A percentile compares a stretch with the other conserved stretches of the same genome.
Evolutionary conservation across 2,113 vertebrate genomes (phyloP).

Genomic region (Ammodytes dubius): DNA sequence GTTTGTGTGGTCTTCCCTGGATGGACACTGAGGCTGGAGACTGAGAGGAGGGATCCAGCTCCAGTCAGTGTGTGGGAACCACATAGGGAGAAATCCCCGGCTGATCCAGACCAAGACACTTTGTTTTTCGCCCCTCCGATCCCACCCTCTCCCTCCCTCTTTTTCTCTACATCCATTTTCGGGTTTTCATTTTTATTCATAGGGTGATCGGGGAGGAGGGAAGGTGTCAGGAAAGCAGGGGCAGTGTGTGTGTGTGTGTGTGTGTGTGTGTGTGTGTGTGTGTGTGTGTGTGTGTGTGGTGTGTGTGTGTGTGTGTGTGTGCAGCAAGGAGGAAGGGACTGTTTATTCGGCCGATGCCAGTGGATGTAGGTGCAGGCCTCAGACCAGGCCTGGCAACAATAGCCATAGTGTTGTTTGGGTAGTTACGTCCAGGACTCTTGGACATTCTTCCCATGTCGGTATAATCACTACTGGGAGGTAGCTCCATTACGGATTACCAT

Average conservation of each 20-base stretch:
- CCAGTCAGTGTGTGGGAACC: slow-evolving; percentile 98
- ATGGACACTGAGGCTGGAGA: slow-evolving; percentile 50
- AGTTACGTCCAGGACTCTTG: slow-evolving; percentile 94
- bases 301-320: slow-evolving; percentile 37
- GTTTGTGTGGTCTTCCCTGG: slow-evolving; percentile 95
- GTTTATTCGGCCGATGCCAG: slow-evolving; percentile 85
- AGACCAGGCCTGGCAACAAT: slow-evolving; percentile 93
- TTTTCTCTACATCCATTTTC: slow-evolving; percentile 86
- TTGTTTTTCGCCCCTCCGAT: slow-evolving; percentile 76
- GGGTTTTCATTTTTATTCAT: slow-evolving; percentile 94
- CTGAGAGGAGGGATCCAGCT: slow-evolving; percentile 64
- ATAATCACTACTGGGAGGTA: slow-evolving; percentile 99
- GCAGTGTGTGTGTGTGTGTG: slow-evolving; percentile 62
- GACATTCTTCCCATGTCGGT: slow-evolving; percentile 99
- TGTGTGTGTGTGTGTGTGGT: slow-evolving; percentile 51
- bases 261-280: slow-evolving; percentile 58
- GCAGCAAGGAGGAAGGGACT: slow-evolving; percentile 66
- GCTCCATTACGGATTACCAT: slow-evolving; percentile 99
- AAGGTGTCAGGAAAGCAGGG: slow-evolving; percentile 78
- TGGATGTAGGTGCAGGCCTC: slow-evolving; percentile 96
- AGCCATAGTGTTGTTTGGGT: slow-evolving; percentile 96
- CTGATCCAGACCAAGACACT: slow-evolving; percentile 87
- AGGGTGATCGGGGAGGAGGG: slow-evolving; percentile 82
- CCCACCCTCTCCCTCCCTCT: slow-evolving; percentile 71
- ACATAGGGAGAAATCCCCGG: slow-evolving; percentile 89